These are phyloP conservation scores for Drosophila nr. perissopoda DNA, from an alignment of 2,888 invertebrate genomes.

Conservation along the genomic window DNA sequence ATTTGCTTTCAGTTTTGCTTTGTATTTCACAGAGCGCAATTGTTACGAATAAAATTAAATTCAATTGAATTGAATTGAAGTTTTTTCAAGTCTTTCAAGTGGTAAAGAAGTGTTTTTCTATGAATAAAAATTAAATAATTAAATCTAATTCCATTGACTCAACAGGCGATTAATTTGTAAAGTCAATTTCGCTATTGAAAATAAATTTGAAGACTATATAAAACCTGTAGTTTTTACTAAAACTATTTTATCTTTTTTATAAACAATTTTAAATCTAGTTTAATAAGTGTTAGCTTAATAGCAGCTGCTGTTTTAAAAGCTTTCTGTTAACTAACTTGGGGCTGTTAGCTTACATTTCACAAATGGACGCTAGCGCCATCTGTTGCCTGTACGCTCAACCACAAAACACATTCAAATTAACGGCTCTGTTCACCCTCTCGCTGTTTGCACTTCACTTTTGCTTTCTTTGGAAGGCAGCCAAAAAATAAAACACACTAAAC, in stretches of 20 bases:
- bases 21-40: conserved; percentile 25
- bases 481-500: not conserved
- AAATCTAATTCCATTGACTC: not conserved
- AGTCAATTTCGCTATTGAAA: not conserved
- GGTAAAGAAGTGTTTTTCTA: not conserved
- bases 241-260: not conserved
- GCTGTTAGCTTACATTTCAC: not conserved
- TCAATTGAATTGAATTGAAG: conserved; percentile 20
- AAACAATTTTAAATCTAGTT: not conserved
- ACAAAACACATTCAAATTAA: not conserved
- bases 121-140: conserved; percentile 9
- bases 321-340: conserved; percentile 28
- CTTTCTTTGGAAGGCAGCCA: conserved; percentile 19
- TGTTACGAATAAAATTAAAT: conserved; percentile 41
- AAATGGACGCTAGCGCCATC: conserved; percentile 24
- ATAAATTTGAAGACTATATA: not conserved
- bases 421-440: not conserved
- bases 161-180: not conserved
- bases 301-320: not conserved
- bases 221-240: not conserved
- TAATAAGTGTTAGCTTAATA: not conserved
- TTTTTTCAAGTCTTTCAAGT: conserved; percentile 25
- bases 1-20: conserved; percentile 36
- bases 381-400: not conserved
- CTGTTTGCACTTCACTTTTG: conserved; percentile 1